Evolutionary conservation across 1,140 invertebrate genomes (phyloP).

Genomic region (Hylaeus anthracinus): DNA sequence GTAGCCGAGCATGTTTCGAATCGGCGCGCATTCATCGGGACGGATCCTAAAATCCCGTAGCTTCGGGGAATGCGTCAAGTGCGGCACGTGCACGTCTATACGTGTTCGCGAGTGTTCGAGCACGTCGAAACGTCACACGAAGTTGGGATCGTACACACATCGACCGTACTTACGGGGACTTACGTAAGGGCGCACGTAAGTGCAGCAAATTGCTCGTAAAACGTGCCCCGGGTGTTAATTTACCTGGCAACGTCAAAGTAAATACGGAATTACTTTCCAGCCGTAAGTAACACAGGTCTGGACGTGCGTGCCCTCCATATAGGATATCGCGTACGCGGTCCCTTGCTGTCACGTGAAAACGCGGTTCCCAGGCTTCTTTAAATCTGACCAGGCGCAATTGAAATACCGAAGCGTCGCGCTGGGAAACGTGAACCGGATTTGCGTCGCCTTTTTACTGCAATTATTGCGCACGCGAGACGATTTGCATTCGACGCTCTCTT

Average conservation of each 20-base stretch:
- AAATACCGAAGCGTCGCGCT: conserved; percentile 7
- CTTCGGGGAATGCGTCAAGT: conserved; percentile 13
- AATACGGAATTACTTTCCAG: conserved; percentile 56
- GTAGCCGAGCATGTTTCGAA: not conserved
- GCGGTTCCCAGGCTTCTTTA: conserved; percentile 5
- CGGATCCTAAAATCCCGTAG: conserved; percentile 43
- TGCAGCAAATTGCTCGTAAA: conserved; percentile 67
- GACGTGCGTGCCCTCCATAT: not conserved
- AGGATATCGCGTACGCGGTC: not conserved
- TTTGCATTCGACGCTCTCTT: not conserved
- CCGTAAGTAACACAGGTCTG: conserved; percentile 45
- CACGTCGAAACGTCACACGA: conserved; percentile 50
- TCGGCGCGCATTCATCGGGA: conserved; percentile 42
- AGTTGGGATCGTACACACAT: conserved; percentile 50
- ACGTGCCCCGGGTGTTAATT: conserved; percentile 65
- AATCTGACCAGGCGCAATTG: conserved; percentile 21
- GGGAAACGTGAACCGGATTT: conserved; percentile 25
- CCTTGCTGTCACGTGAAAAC: not conserved
- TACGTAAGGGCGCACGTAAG: conserved; percentile 62
- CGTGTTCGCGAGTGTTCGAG: no score
- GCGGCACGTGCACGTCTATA: not conserved
- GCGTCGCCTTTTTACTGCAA: not conserved
- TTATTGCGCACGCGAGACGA: conserved; percentile 2
- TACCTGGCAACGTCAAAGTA: conserved; percentile 56
- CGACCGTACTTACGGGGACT: conserved; percentile 53